Percentiles rank a stretch among this genome's conserved stretches.
These are phyloP conservation scores for Helleia helle DNA, from an alignment of 2,888 invertebrate genomes.

Conservation along the genomic window DNA sequence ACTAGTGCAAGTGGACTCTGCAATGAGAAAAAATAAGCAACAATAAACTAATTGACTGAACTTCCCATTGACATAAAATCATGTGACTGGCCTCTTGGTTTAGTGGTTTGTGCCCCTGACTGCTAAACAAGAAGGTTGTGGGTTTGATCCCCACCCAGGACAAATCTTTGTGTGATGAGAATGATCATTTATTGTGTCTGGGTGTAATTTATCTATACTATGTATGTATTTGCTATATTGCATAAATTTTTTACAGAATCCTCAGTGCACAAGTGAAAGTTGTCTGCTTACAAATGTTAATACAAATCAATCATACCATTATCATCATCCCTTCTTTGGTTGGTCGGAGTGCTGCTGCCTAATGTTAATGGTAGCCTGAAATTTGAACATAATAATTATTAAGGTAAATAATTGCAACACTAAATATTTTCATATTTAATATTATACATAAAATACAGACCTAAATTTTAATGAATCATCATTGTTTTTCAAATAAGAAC, in stretches of 20 bases:
- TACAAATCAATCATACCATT: constrained; percentile 37
- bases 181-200: too few species aligned
- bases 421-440: neutral
- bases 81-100: too few species aligned
- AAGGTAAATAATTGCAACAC: too few species aligned
- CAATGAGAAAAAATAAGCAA: constrained; percentile 16
- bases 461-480: constrained; percentile 43
- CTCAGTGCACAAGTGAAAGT: neutral
- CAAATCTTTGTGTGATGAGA: too few species aligned
- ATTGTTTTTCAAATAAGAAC: constrained; percentile 41
- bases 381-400: constrained; percentile 19
- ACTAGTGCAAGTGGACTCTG: constrained; percentile 62
- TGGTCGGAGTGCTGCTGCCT: constrained; percentile 43
- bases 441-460: constrained; percentile 22
- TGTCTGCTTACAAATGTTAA: neutral
- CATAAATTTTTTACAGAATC: too few species aligned
- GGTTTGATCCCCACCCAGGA: too few species aligned
- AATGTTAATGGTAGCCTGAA: constrained; percentile 41
- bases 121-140: too few species aligned
- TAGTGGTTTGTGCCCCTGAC: too few species aligned
- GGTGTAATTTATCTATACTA: too few species aligned
- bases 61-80: too few species aligned
- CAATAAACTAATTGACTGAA: too few species aligned
- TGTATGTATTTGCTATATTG: too few species aligned
- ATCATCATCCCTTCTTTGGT: constrained; percentile 47